Percentiles rank a stretch among this genome's conserved stretches.
Evolutionary conservation across 1,140 invertebrate genomes (phyloP).

Genomic region (Caenorhabditis tropicalis): DNA sequence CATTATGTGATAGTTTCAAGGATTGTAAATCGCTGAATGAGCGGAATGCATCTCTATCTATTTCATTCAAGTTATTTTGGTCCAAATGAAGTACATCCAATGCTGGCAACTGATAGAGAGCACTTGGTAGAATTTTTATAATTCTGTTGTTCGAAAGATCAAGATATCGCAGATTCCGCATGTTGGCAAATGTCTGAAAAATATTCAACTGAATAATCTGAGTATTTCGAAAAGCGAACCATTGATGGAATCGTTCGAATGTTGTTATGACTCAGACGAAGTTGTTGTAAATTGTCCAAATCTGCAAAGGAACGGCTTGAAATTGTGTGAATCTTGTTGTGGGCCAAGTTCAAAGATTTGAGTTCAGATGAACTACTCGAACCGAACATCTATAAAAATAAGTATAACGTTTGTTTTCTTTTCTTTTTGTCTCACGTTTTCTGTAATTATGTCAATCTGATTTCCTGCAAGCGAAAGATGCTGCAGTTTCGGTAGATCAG

Average conservation of each 20-base stretch:
- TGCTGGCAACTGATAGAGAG: neutral
- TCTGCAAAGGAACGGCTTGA: constrained; percentile 31
- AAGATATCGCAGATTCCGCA: constrained; percentile 36
- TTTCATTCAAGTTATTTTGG: constrained; percentile 19
- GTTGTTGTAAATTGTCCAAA: constrained; percentile 46
- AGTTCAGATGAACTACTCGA: constrained; percentile 35
- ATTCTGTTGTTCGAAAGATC: constrained; percentile 49
- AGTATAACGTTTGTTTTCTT: neutral
- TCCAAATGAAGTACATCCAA: constrained; percentile 19
- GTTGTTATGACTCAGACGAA: constrained; percentile 21
- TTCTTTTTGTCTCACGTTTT: neutral
- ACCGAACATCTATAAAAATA: constrained; percentile 41
- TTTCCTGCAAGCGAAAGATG: constrained; percentile 46
- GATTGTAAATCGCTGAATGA: constrained; percentile 27
- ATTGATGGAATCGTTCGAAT: constrained; percentile 13
- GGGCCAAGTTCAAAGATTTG: constrained; percentile 46
- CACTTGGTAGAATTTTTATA: neutral
- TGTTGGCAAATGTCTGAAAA: constrained; percentile 46
- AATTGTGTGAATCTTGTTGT: constrained; percentile 39
- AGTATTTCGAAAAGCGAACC: neutral
- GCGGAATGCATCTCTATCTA: constrained; percentile 36
- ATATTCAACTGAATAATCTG: neutral
- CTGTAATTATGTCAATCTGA: constrained; percentile 33
- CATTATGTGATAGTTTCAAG: constrained; percentile 45
- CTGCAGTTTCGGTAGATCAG: constrained; percentile 41